Evolutionary conservation across 2,797 vertebrate genomes (phyloP), one percentile per base, ranked within the genome.

Genomic region (Heteromormyrus szaboi): DNA sequence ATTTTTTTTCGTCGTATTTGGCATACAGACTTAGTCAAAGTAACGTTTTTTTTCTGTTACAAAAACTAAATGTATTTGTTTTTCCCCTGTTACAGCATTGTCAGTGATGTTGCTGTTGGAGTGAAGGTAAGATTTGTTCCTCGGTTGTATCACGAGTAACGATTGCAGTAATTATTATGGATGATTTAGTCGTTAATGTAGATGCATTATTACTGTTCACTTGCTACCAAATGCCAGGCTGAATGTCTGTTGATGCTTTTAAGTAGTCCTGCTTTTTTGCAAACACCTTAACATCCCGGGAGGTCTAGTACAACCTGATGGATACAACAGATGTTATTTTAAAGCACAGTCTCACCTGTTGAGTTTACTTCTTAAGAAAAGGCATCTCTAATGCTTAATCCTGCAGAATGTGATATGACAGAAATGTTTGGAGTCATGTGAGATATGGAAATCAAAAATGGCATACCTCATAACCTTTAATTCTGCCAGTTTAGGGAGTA

Each of bases 91-190:
- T 92, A 86, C 95, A 97, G 97, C 94, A 95, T 97, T 95, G 96
- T 96, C 94, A 96, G 96, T 93, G 97, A 97, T 95, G 96, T 97
- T 96, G 95, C 97, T 93, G 97, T 97, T 95, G 97, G 97, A 92
- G 96, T 97, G 92, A 97, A 97, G 97, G 97, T 97, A 97, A 94
- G 95, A 90, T 0, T 87, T 79, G 14, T 79, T 53, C 7, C 17
- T 44, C 7, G 5, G 25, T 54, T 86, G 53, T 44, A 86, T 33
- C 29, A 85, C 44, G n/a, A 2, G 4, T 53, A 85, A 53, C 48
- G n/a, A 85, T 85, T 85, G n/a, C 41, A 46, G 41, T 81, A 46
- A 46, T 85, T 29, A 85, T 85, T 53, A 53, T 85, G 83, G 44
- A 48, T 50, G 17, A 50, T 84, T 83, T 50, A 50, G 9, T 79